A percentile compares a stretch with the other conserved stretches of the same genome.
Conservation (phyloP, 1,140 invertebrate genomes). For the Agrilus planipennis region DNA sequence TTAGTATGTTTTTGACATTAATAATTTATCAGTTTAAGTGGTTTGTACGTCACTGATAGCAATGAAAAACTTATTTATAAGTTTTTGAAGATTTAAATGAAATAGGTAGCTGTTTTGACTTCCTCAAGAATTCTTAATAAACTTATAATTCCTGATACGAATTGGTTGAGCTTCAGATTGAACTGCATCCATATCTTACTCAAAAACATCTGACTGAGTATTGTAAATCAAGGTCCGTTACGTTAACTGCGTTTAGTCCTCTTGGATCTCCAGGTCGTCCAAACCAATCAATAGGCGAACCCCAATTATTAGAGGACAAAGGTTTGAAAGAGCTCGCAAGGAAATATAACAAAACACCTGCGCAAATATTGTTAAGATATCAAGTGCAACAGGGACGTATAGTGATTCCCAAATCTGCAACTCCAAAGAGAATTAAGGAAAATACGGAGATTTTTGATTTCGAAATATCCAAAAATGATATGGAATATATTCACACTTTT, state of each 20-base stretch:
- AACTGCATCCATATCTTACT: constrained; percentile 56
- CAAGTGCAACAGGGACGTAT: constrained; percentile 41
- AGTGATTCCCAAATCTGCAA: constrained; percentile 53
- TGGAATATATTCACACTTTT: no score
- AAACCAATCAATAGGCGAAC: constrained; percentile 20
- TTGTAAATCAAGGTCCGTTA: constrained; percentile 43
- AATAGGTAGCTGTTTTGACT: not conserved
- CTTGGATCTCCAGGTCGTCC: constrained; percentile 39
- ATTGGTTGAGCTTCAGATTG: constrained; percentile 35
- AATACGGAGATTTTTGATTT: constrained; percentile 44
- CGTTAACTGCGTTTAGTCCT: constrained; percentile 45
- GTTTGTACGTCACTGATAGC: constrained; percentile 46
- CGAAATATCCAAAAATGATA: constrained; percentile 30
- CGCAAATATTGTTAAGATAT: constrained; percentile 48
- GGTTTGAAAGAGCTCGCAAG: constrained; percentile 26
- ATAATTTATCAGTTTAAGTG: no score
- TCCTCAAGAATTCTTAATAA: not conserved
- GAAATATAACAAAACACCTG: constrained; percentile 43
- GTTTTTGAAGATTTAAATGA: not conserved
- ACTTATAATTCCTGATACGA: not conserved
- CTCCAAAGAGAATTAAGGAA: constrained; percentile 38
- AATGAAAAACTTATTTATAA: not conserved
- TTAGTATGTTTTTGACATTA: no score
- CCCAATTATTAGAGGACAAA: constrained; percentile 9
- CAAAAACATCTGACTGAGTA: constrained; percentile 49